Evolutionary conservation across 92 coral and sea anemone species (phyloP), one percentile per base, ranked within the genome.

Genomic region (Micromussa lordhowensis): DNA sequence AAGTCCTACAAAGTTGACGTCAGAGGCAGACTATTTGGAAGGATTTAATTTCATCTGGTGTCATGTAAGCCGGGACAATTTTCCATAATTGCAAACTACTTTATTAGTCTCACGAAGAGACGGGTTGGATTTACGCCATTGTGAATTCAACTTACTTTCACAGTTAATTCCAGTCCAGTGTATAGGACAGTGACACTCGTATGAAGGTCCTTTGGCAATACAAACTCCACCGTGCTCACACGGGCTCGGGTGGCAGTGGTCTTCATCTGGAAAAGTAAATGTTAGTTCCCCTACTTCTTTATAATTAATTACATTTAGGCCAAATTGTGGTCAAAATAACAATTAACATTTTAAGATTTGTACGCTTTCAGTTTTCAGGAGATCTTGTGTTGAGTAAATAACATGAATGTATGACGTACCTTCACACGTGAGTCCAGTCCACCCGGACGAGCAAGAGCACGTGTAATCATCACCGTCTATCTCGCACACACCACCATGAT

Each of bases 221-320:
- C 99, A 97, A 61, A 97, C 89, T 78, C 99, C 98, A 35, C 96
- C 98, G 59, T 95, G 96, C n/a, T 83, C 94, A 75, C 99, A 97
- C 28, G 99, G 99, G 85, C 88, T 96, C 2, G 98, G 98, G 36
- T 91, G 96, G 85, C 98, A 95, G 32, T 88, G 88, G 84, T 97
- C 99, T 76, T 95, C 95, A 48, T 97, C 99, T 97, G 80, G 68
- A 28, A 63, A 35, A 74, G 85, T 38, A 51, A 71, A n/a, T 29
- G 4, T 21, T 5, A 58, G 0, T 44, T 44, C 51, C 10, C 1
- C 13, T 44, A 44, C 51, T 44, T 44, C 51, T 44, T 44, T 44
- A 44, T 44, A 1, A 44, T 44, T 8, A 44, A 44, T 44, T 11
- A 44, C 10, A 44, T 44, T 44, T 44, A 44, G 26, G 22, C 21